Conservation (phyloP, 2,797 vertebrate species). For the Sardinella longiceps region DNA sequence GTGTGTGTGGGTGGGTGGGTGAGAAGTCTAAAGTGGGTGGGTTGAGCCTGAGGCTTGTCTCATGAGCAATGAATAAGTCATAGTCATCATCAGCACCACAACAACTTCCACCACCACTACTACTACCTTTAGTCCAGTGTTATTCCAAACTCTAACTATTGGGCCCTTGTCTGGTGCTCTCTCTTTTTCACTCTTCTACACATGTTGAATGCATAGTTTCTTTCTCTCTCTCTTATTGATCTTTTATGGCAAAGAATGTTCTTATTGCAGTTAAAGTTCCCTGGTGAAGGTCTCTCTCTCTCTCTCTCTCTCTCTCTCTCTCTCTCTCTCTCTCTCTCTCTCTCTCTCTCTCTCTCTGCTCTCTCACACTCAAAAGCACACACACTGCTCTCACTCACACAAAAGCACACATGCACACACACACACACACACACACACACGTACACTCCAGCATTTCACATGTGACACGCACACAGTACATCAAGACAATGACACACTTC, state of each 20-base stretch:
- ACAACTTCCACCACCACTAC: too few species aligned
- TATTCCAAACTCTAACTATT: background rate
- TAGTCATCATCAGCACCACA: background rate
- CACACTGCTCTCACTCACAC: background rate
- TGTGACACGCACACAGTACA: background rate
- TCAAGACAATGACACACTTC: conserved; percentile 22
- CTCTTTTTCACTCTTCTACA: background rate
- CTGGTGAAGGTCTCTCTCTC: too few species aligned
- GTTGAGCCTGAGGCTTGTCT: background rate
- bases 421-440: background rate
- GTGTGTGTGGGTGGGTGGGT: background rate
- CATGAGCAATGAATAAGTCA: background rate
- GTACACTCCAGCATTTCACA: background rate
- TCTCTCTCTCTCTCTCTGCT: background rate
- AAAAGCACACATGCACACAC: conserved; percentile 3
- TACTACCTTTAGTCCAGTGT: background rate
- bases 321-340: background rate
- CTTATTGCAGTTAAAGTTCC: too few species aligned
- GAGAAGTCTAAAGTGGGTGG: background rate
- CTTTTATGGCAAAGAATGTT: too few species aligned
- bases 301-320: background rate
- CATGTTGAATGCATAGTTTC: background rate
- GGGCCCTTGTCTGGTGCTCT: background rate
- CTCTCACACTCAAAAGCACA: background rate
- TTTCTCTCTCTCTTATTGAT: background rate